Conservation (phyloP, 2,797 vertebrate genomes). For the Chrysolophus pictus region DNA sequence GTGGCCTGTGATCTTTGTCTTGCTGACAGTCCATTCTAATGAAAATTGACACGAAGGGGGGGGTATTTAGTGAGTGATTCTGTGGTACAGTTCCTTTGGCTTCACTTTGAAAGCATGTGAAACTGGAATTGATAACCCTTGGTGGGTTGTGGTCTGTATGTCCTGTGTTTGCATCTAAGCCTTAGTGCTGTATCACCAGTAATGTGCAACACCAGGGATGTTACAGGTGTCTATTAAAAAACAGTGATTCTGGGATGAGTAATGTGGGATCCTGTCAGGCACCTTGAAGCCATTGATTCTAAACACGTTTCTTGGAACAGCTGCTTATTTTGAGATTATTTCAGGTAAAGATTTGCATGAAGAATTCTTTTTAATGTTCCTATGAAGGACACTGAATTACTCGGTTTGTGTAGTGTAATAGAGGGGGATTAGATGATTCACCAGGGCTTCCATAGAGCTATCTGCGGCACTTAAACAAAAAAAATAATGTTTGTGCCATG, state of each 20-base stretch:
- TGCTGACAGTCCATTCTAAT: conserved; percentile 74
- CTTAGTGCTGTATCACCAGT: background rate
- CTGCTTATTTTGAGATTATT: background rate
- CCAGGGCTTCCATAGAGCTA: background rate
- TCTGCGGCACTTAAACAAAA: background rate
- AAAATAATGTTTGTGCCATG: background rate
- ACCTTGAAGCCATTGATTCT: background rate
- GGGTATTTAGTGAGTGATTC: conserved; percentile 18
- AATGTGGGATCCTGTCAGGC: background rate
- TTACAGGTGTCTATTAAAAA: background rate
- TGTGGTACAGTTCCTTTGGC: background rate
- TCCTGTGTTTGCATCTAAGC: background rate
- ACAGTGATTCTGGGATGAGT: background rate
- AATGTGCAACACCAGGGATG: background rate
- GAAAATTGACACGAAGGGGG: conserved; percentile 64
- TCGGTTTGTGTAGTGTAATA: background rate
- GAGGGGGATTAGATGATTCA: background rate
- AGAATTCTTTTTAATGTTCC: background rate
- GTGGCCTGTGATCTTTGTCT: conserved; percentile 78
- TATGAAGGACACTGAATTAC: background rate
- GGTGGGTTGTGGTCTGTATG: background rate
- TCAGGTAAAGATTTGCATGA: background rate
- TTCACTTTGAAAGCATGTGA: background rate
- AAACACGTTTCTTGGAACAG: background rate
- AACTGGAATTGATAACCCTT: background rate